Conservation (phyloP, 1,140 invertebrate genomes). For the Dendrolimus kikuchii region DNA sequence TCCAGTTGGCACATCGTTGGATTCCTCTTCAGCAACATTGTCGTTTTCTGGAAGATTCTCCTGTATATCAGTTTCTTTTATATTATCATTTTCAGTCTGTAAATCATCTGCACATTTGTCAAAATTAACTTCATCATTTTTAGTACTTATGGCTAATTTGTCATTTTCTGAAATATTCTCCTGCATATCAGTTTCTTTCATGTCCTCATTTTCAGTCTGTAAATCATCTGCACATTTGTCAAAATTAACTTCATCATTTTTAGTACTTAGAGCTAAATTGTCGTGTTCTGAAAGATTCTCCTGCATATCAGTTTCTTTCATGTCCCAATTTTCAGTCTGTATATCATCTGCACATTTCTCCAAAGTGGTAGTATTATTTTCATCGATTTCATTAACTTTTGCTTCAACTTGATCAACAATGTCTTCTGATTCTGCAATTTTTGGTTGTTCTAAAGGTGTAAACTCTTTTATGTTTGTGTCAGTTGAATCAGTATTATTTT, state of each 20-base stretch:
- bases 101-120: background rate
- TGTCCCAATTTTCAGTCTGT: background rate
- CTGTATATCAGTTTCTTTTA: background rate
- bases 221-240: background rate
- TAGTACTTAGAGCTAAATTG: background rate
- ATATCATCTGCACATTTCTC: background rate
- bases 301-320: background rate
- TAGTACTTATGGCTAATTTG: background rate
- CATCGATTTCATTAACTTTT: conserved; percentile 11
- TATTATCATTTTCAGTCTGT: background rate
- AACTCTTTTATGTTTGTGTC: too few relatives aligned
- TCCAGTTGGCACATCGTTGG: background rate
- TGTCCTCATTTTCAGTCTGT: conserved; percentile 15
- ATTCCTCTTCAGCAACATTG: background rate
- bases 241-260: too few relatives aligned
- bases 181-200: conserved; percentile 8
- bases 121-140: background rate
- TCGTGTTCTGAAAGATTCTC: too few relatives aligned
- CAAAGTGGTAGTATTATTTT: background rate
- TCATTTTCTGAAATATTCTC: background rate
- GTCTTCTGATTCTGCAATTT: too few relatives aligned
- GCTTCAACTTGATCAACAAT: background rate
- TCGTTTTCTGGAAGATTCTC: too few relatives aligned
- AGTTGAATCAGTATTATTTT: background rate
- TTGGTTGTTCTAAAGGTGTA: too few relatives aligned